Conservation (phyloP, 1,140 invertebrate genomes). For the Hydropsyche tenuis region DNA sequence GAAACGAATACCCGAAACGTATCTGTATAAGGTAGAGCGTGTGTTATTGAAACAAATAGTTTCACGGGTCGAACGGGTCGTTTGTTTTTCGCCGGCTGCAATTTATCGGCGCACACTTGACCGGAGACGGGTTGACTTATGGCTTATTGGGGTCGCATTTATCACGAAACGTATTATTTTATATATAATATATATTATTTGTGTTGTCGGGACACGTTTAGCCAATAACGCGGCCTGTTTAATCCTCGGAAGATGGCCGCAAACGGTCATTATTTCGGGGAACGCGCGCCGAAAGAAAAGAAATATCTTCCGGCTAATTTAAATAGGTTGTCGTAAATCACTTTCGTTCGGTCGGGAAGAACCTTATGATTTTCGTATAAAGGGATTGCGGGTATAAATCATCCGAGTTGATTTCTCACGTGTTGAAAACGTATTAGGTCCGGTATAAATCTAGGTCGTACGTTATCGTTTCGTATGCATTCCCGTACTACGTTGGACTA, state of each 20-base stretch:
- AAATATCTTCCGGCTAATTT: too few relatives aligned
- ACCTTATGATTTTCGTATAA: too few relatives aligned
- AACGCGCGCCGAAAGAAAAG: neutral
- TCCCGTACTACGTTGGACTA: too few relatives aligned
- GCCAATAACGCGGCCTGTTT: constrained; percentile 38
- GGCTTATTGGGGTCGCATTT: constrained; percentile 32
- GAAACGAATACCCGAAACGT: neutral
- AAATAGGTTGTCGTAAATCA: too few relatives aligned
- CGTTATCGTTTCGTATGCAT: too few relatives aligned
- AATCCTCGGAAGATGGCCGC: constrained; percentile 21
- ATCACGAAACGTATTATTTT: constrained; percentile 16
- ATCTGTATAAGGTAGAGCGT: neutral
- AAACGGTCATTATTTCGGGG: too few relatives aligned
- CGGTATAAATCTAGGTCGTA: too few relatives aligned
- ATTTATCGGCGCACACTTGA: constrained; percentile 30
- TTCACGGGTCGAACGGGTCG: constrained; percentile 21
- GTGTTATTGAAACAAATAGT: constrained; percentile 28
- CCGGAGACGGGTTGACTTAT: constrained; percentile 35
- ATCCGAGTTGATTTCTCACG: too few relatives aligned
- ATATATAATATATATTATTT: neutral
- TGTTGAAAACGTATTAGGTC: too few relatives aligned
- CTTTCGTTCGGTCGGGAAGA: too few relatives aligned
- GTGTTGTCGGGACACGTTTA: constrained; percentile 34
- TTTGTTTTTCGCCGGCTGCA: constrained; percentile 35
- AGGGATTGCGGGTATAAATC: too few relatives aligned